Evolutionary conservation across 2,113 vertebrate species (phyloP).

Genomic region (Hiodon alosoides): DNA sequence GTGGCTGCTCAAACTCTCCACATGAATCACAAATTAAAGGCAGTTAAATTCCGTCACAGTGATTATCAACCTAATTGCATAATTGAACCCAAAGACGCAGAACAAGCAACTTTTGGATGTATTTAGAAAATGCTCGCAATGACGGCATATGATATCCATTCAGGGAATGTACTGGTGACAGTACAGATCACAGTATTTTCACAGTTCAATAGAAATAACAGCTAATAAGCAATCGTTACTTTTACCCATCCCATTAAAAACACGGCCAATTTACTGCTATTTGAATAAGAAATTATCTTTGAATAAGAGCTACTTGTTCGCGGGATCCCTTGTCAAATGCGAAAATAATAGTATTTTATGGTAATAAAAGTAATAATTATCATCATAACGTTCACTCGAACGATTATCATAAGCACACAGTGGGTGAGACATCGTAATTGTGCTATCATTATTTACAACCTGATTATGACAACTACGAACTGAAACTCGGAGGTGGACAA

Average conservation of each 20-base stretch:
- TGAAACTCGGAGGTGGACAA: slow-evolving; percentile 38
- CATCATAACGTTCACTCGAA: slow-evolving; percentile 67
- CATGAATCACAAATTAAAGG: slow-evolving; percentile 63
- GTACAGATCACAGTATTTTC: slow-evolving; percentile 51
- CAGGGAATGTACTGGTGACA: slow-evolving; percentile 43
- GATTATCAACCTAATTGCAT: slow-evolving; percentile 59
- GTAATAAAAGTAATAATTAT: slow-evolving; percentile 72
- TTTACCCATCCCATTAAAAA: slow-evolving; percentile 52
- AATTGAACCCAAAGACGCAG: slow-evolving; percentile 46
- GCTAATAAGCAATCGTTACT: slow-evolving; percentile 57
- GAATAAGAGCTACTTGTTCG: slow-evolving; percentile 56
- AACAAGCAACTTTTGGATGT: slow-evolving; percentile 51
- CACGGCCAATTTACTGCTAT: slow-evolving; percentile 70
- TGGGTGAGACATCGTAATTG: slow-evolving; percentile 68
- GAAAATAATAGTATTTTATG: slow-evolving; percentile 63
- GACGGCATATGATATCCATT: slow-evolving; percentile 47
- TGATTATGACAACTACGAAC: slow-evolving; percentile 66
- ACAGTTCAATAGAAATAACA: slow-evolving; percentile 67
- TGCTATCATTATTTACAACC: slow-evolving; percentile 60
- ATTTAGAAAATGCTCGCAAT: slow-evolving; percentile 44
- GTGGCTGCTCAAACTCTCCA: slow-evolving; percentile 44
- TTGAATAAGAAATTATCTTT: slow-evolving; percentile 66
- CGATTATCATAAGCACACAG: slow-evolving; percentile 65
- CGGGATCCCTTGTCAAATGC: slow-evolving; percentile 66
- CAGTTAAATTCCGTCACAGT: slow-evolving; percentile 51